A percentile compares a stretch with the other conserved stretches of the same genome.
Conservation (phyloP, 2,113 vertebrate genomes). For the Tyto alba region DNA sequence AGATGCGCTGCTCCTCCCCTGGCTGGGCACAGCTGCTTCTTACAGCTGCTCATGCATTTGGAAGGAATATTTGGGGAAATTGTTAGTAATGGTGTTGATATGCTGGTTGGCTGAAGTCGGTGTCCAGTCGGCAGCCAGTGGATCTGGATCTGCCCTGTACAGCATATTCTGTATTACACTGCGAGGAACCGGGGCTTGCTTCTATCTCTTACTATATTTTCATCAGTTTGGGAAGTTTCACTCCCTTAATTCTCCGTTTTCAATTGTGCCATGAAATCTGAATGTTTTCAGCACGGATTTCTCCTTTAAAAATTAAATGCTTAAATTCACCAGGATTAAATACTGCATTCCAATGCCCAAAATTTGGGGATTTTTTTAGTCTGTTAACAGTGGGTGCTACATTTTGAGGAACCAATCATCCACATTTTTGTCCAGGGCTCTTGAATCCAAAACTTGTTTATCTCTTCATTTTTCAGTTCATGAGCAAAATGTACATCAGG, state of each 20-base stretch:
- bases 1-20: background rate
- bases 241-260: background rate
- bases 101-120: background rate
- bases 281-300: background rate
- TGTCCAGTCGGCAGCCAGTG: background rate
- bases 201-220: background rate
- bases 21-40: background rate
- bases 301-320: background rate
- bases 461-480: background rate
- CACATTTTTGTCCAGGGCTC: background rate
- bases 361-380: background rate
- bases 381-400: background rate
- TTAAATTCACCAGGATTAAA: background rate
- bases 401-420: background rate
- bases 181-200: background rate
- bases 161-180: background rate
- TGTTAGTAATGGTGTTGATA: background rate
- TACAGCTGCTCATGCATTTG: background rate
- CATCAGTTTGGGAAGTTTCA: background rate
- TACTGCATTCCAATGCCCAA: background rate
- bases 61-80: background rate
- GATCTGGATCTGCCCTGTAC: background rate
- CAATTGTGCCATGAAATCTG: background rate
- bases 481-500: background rate
- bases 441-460: background rate